Evolutionary conservation across 1,140 invertebrate genomes (phyloP).

Genomic region (Microplitis demolitor): DNA sequence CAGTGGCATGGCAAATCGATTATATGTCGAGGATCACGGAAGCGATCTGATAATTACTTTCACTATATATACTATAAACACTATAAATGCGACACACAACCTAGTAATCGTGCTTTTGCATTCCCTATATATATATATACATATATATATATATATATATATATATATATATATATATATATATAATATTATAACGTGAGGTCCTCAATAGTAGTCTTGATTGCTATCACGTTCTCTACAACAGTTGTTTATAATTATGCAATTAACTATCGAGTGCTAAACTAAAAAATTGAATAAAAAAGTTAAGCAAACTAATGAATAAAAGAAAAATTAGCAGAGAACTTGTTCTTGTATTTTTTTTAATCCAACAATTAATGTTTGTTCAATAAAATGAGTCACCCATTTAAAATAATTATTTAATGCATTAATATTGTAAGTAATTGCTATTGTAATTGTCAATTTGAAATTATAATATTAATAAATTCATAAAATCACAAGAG

Average conservation of each 20-base stretch:
- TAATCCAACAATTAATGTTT: too few relatives aligned
- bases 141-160: neutral
- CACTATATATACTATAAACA: conserved; percentile 5
- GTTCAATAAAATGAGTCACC: too few relatives aligned
- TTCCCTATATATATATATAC: neutral
- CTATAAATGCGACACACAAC: neutral
- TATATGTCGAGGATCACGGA: conserved; percentile 19
- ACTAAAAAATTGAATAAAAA: neutral
- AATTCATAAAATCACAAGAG: too few relatives aligned
- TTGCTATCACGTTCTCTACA: conserved; percentile 5
- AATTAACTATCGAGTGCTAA: conserved; percentile 7
- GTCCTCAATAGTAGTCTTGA: neutral
- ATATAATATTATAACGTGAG: too few relatives aligned
- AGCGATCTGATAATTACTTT: conserved; percentile 23
- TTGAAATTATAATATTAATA: too few relatives aligned
- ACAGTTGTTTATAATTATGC: conserved; percentile 23
- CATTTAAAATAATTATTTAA: too few relatives aligned
- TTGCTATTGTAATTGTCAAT: too few relatives aligned
- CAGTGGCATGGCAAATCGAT: conserved; percentile 9
- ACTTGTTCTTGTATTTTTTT: too few relatives aligned
- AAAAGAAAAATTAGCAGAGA: neutral
- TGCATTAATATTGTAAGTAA: too few relatives aligned
- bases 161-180: neutral
- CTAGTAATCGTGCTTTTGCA: neutral
- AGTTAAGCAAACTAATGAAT: neutral